A percentile compares a stretch with the other conserved stretches of the same genome.
Conservation (phyloP, 2,888 invertebrate species). For the Sepiola atlantica region DNA sequence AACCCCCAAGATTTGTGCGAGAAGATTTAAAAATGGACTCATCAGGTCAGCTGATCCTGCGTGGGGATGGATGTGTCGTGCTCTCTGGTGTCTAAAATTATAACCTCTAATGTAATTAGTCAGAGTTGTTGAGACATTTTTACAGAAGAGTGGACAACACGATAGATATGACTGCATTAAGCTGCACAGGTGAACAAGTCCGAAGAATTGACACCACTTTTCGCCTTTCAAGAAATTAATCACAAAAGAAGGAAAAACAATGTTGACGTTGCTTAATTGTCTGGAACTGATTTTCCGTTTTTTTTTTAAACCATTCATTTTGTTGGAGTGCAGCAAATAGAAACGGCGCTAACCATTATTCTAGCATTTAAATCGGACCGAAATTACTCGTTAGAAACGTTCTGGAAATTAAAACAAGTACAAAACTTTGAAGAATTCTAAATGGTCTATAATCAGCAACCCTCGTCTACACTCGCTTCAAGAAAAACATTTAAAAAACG, state of each 20-base stretch:
- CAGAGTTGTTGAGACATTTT: not conserved
- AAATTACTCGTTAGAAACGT: not conserved
- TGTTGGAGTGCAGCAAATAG: not conserved
- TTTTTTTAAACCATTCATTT: not conserved
- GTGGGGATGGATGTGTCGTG: too few species aligned
- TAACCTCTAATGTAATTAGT: not conserved
- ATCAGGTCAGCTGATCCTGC: too few species aligned
- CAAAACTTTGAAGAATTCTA: too few species aligned
- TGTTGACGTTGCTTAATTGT: not conserved
- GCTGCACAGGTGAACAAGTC: not conserved
- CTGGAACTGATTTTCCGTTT: not conserved
- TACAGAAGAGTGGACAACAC: not conserved
- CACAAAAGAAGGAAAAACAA: not conserved
- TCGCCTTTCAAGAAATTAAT: not conserved
- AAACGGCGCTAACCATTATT: not conserved
- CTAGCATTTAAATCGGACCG: not conserved
- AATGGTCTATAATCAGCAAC: too few species aligned
- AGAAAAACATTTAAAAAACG: too few species aligned
- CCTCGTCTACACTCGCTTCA: too few species aligned
- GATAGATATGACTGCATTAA: not conserved
- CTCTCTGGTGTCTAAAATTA: not conserved
- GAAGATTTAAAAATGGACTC: too few species aligned
- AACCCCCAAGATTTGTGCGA: too few species aligned
- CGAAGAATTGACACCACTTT: not conserved
- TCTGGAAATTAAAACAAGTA: not conserved